Conservation (phyloP, 30 jellyfish, hydroid and myxozoan species). For the Hydractinia echinata region DNA sequence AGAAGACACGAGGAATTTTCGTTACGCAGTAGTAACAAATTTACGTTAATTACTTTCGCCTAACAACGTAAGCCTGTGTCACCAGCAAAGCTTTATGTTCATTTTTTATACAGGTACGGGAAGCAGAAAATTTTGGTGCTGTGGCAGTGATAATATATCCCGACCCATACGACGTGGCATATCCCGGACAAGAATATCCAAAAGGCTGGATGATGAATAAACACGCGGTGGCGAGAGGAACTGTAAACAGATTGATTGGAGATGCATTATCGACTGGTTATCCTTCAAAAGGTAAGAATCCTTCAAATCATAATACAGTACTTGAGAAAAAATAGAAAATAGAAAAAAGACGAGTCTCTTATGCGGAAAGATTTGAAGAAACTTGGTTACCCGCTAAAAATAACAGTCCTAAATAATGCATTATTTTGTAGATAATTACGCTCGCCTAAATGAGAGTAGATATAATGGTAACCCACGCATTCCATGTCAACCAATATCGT, state of each 20-base stretch:
- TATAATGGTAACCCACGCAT: slow-evolving; percentile 51
- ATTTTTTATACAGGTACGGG: slow-evolving; percentile 39
- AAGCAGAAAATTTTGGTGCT: slow-evolving; percentile 60
- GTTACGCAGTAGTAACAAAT: no score
- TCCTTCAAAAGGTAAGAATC: slow-evolving; percentile 79
- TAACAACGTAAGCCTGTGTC: no score
- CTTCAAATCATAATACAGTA: no score
- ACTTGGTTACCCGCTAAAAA: no score
- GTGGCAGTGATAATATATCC: slow-evolving; percentile 70
- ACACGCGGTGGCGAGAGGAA: slow-evolving; percentile 79
- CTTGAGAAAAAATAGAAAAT: no score
- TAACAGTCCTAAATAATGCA: no score
- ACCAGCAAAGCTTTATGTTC: no score
- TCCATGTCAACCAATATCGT: slow-evolving; percentile 92
- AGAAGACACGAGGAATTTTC: no score
- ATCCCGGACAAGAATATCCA: slow-evolving; percentile 62
- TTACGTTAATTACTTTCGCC: no score
- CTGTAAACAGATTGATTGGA: slow-evolving; percentile 78
- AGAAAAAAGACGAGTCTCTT: no score
- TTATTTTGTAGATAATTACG: slow-evolving; percentile 65
- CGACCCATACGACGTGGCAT: slow-evolving; percentile 69
- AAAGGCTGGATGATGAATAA: slow-evolving; percentile 76
- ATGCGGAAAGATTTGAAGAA: no score
- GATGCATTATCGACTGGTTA: slow-evolving; percentile 94
- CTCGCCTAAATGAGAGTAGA: slow-evolving; percentile 47